A percentile compares a stretch with the other conserved stretches of the same genome.
Conservation (phyloP, 2,888 invertebrate species). For the Cerceris ruficornis region DNA sequence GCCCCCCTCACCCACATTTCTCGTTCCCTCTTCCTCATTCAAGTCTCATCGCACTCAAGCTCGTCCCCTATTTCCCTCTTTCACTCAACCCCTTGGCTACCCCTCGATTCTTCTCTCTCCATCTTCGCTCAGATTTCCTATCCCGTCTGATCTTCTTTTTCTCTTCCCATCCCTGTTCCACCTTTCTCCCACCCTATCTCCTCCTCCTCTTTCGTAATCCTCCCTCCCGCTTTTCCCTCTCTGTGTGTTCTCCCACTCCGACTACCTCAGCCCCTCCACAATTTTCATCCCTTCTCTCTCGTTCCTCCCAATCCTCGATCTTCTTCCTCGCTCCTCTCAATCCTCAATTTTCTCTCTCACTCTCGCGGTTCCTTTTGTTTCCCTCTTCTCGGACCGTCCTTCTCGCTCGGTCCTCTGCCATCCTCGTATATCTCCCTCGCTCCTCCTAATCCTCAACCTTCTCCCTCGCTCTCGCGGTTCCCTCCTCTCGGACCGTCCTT, state of each 20-base stretch:
- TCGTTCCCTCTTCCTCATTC: too few relatives aligned
- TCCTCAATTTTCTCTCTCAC: slow-evolving; percentile 5
- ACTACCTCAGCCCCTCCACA: slow-evolving; percentile 1
- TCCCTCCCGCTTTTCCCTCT: slow-evolving; percentile 15
- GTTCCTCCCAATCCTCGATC: slow-evolving; percentile 10
- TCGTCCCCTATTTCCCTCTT: too few relatives aligned
- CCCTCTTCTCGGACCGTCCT: too few relatives aligned
- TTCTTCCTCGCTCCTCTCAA: not conserved
- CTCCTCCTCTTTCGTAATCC: not conserved
- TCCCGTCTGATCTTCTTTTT: not conserved
- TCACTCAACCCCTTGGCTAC: not conserved
- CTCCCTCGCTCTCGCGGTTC: too few relatives aligned
- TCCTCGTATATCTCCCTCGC: too few relatives aligned
- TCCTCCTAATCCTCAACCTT: too few relatives aligned
- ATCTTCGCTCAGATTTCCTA: not conserved
- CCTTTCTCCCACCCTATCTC: slow-evolving; percentile 5
- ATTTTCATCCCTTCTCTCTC: not conserved
- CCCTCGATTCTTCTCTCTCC: slow-evolving; percentile 11
- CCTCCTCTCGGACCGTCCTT: too few relatives aligned
- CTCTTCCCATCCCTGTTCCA: not conserved
- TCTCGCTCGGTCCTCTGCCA: too few relatives aligned
- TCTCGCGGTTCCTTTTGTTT: slow-evolving; percentile 6
- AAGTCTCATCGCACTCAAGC: too few relatives aligned
- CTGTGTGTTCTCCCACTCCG: not conserved
- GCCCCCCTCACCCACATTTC: too few relatives aligned